Conservation (phyloP, 2,797 vertebrate species). For the Percopsis omiscomaycus region DNA sequence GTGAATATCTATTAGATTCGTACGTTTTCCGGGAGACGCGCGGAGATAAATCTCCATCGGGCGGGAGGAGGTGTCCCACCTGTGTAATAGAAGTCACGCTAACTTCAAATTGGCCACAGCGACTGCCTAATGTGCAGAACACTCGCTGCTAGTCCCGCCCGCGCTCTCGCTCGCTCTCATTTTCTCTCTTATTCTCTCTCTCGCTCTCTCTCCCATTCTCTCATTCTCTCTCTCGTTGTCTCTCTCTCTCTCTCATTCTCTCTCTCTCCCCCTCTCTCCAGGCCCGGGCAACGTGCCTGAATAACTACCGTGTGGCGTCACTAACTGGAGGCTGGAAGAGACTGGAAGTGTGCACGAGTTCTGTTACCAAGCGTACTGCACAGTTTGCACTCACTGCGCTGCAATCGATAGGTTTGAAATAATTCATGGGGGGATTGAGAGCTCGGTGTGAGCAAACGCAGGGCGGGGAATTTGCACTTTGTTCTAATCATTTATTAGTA, state of each 20-base stretch:
- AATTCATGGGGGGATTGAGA: not conserved
- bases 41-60: constrained; percentile 67
- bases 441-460: not conserved
- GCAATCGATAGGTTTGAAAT: constrained; percentile 14
- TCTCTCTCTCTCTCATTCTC: not conserved
- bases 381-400: not conserved
- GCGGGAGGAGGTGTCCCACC: constrained; percentile 50
- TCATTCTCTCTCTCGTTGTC: not conserved
- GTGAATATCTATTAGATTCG: constrained; percentile 75
- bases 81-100: constrained; percentile 58
- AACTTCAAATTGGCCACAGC: constrained; percentile 51
- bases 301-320: too few species aligned
- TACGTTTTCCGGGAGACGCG: constrained; percentile 53
- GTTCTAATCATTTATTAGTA: not conserved
- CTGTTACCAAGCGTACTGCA: not conserved
- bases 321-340: too few species aligned
- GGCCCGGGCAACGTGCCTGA: too few species aligned
- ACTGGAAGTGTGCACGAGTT: too few species aligned
- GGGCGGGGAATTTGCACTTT: not conserved
- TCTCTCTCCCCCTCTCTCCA: not conserved
- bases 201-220: not conserved
- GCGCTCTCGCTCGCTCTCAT: not conserved
- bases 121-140: constrained; percentile 51
- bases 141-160: constrained; percentile 14
- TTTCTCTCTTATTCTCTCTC: not conserved